These are phyloP conservation scores for Philereme vetulata DNA, from an alignment of 2,888 invertebrate species.

Conservation along the genomic window DNA sequence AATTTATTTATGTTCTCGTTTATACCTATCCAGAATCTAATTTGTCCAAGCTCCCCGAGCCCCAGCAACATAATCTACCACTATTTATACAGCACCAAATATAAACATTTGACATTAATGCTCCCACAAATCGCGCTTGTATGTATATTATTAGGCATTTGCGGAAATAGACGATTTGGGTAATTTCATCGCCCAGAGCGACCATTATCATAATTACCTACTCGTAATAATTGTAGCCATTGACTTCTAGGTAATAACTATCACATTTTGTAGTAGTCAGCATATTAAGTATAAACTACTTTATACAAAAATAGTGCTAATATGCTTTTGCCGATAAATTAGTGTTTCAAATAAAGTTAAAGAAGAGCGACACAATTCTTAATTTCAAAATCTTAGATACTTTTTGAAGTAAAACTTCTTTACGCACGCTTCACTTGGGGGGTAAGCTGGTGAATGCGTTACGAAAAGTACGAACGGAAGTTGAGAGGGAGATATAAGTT, in stretches of 20 bases:
- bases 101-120: slow-evolving; percentile 70
- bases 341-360: too few species aligned
- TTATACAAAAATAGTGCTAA: too few species aligned
- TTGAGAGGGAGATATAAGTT: too few species aligned
- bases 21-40: slow-evolving; percentile 11
- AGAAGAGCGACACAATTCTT: too few species aligned
- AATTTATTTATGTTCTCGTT: too few species aligned
- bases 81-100: slow-evolving; percentile 72
- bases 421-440: too few species aligned
- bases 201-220: slow-evolving; percentile 33
- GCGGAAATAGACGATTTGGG: slow-evolving; percentile 57
- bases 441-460: too few species aligned
- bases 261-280: not conserved
- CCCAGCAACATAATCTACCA: slow-evolving; percentile 61
- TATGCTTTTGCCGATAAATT: too few species aligned
- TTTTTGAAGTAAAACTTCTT: too few species aligned
- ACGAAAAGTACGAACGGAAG: too few species aligned
- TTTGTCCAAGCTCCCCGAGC: slow-evolving; percentile 28
- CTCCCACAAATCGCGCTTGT: slow-evolving; percentile 51
- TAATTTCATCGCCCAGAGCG: slow-evolving; percentile 36
- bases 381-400: too few species aligned
- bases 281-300: too few species aligned
- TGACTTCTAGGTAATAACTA: slow-evolving; percentile 19
- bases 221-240: slow-evolving; percentile 19
- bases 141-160: slow-evolving; percentile 43